Conservation (phyloP, 2,888 invertebrate species). For the Dolichopus griseipennis region DNA sequence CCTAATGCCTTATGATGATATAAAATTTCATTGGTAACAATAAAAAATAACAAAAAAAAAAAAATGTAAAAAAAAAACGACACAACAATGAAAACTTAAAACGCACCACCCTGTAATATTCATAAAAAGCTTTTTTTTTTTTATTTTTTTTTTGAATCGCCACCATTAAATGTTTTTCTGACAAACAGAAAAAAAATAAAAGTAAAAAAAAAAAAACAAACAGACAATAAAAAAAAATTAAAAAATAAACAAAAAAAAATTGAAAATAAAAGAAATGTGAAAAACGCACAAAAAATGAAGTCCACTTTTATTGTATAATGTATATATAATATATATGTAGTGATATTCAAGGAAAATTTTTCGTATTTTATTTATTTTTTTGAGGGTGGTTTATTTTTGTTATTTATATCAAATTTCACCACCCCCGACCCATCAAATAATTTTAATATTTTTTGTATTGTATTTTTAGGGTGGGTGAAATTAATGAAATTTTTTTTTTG, state of each 20-base stretch:
- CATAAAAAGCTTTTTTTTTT: conserved; percentile 5
- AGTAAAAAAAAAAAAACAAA: neutral
- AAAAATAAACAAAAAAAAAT: neutral
- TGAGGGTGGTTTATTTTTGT: conserved; percentile 2
- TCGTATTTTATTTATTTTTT: neutral
- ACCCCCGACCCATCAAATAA: no score
- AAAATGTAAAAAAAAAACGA: no score
- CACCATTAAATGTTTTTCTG: conserved; percentile 1
- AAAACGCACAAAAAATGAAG: conserved; percentile 6
- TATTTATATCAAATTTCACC: neutral
- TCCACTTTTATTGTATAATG: neutral
- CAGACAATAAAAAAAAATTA: neutral
- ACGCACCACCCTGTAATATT: neutral
- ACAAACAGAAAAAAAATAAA: neutral
- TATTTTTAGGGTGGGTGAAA: neutral
- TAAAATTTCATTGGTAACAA: no score
- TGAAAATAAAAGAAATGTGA: neutral
- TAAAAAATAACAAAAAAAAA: no score
- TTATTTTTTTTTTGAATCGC: no score
- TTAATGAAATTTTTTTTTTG: no score
- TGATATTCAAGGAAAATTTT: neutral
- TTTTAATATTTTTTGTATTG: neutral
- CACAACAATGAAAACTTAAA: no score
- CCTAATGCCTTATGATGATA: no score
- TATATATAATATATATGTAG: no score